Base-by-base conservation (phyloP, 1,140 invertebrate species). In the Thereuonema tuberculata region DNA sequence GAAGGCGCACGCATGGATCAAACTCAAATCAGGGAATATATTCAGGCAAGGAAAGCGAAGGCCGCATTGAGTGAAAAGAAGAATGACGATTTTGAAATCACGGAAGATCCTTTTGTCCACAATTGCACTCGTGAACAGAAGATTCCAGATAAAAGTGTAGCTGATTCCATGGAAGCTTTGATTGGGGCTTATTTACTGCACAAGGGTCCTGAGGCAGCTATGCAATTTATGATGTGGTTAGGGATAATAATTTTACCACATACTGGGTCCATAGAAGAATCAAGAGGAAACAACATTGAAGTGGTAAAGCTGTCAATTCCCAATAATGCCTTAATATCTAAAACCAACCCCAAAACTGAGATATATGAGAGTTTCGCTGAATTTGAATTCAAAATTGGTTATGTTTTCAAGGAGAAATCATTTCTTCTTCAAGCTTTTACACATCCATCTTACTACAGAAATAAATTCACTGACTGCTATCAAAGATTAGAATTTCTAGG, bases 141-240 rank as follows among this genome's bases (percentile, higher is more conserved):
- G 24, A 67, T 86, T 1, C 69, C 73, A 5, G 77, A 81, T 65
- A 80, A 91, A 77, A 78, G 75, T 48, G 74, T 92, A 1, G 83
- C 90, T 1, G 90, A 94, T 74, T 81, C 79, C 65, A 80, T 93
- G 1, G 90, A 94, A 75, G 85, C 90, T 0, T 69, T 95, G 0
- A 79, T 93, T 27, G 91, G 90, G 0, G 84, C 83, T 17, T 87
- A 89, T 62, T 72, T 78, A 17, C 69, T 80, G 63, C 72, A 67
- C 23, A 77, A 76, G 67, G 81, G 81, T n/a, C 68, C 77, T 23
- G 62, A 71, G 58, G 76, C 73, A 26, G 80, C 81, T 15, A 60
- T 87, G 1, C 77, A 75, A 59, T 72, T 93, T 49, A 70, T 93
- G 47, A 79, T 83, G 59, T 93, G 84, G 83, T 76, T 93, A 37